These are phyloP conservation scores for Zaprionus capensis DNA, from an alignment of 1,140 invertebrate genomes.

Conservation along the genomic window DNA sequence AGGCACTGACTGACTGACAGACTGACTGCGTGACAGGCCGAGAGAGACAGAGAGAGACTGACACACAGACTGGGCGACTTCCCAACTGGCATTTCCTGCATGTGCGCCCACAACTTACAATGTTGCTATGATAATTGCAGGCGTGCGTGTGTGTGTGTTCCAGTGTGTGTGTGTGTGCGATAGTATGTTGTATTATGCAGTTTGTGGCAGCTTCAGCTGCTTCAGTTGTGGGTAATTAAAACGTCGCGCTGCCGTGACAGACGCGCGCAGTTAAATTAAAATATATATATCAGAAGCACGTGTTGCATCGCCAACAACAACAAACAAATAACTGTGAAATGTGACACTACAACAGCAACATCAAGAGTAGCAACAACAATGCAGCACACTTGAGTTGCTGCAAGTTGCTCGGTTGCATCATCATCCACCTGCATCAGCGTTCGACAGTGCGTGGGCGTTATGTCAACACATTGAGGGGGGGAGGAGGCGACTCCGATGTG, in stretches of 20 bases:
- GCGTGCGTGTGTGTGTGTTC: not conserved
- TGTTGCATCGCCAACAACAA: slow-evolving; percentile 49
- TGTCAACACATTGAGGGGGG: not conserved
- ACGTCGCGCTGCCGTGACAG: slow-evolving; percentile 65
- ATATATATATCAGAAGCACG: slow-evolving; percentile 67
- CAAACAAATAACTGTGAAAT: slow-evolving; percentile 69
- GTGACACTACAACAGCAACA: slow-evolving; percentile 60
- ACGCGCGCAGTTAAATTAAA: slow-evolving; percentile 55
- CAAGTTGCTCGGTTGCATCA: slow-evolving; percentile 41
- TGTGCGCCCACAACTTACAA: slow-evolving; percentile 21
- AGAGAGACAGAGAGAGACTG: slow-evolving; percentile 18
- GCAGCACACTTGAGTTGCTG: slow-evolving; percentile 53
- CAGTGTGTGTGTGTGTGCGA: slow-evolving; percentile 11
- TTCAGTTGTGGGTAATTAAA: slow-evolving; percentile 57
- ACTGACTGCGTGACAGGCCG: slow-evolving; percentile 29
- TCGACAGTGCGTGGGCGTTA: slow-evolving; percentile 22
- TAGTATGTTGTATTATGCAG: slow-evolving; percentile 51
- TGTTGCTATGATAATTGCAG: slow-evolving; percentile 21
- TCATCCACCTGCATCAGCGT: slow-evolving; percentile 24
- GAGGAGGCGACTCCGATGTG: not conserved
- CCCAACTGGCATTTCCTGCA: slow-evolving; percentile 31
- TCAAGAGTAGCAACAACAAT: slow-evolving; percentile 16
- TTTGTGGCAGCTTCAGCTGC: slow-evolving; percentile 31
- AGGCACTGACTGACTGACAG: slow-evolving; percentile 48
- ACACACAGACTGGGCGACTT: slow-evolving; percentile 19